Conservation (phyloP, 1,140 invertebrate genomes). For the Macrosteles quadrilineatus region DNA sequence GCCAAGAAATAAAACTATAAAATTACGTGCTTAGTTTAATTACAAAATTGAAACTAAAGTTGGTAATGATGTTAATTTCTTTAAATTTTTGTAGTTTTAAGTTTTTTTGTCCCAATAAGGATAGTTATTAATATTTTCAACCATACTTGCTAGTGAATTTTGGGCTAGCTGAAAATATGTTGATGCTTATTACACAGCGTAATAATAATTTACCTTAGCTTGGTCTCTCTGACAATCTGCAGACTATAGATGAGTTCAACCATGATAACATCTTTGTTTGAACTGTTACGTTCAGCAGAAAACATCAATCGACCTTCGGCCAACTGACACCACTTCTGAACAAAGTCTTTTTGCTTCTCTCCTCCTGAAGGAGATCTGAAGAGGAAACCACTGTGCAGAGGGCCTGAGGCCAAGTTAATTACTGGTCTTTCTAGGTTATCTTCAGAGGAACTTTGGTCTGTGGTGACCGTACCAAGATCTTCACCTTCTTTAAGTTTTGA, state of each 20-base stretch:
- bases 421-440: conserved; percentile 47
- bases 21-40: no score
- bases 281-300: conserved; percentile 56
- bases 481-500: conserved; percentile 35
- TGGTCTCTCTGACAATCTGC: conserved; percentile 62
- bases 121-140: no score
- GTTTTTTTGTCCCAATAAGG: no score
- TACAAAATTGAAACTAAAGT: no score
- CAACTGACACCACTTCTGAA: conserved; percentile 54
- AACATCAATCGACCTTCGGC: conserved; percentile 57
- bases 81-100: no score
- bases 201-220: conserved; percentile 54
- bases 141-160: no score
- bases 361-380: conserved; percentile 48
- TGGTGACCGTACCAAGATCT: conserved; percentile 42
- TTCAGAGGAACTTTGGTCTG: conserved; percentile 41
- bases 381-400: conserved; percentile 49
- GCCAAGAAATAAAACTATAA: no score
- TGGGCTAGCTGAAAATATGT: no score
- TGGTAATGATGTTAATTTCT: no score
- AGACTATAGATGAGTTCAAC: conserved; percentile 60
- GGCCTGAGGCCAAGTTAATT: conserved; percentile 40
- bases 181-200: conserved; percentile 26
- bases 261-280: conserved; percentile 58
- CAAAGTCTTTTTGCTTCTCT: conserved; percentile 57